A percentile compares a stretch with the other conserved stretches of the same genome.
These are phyloP conservation scores for Chymomyza costata DNA, from an alignment of 1,140 invertebrate species.

Conservation along the genomic window DNA sequence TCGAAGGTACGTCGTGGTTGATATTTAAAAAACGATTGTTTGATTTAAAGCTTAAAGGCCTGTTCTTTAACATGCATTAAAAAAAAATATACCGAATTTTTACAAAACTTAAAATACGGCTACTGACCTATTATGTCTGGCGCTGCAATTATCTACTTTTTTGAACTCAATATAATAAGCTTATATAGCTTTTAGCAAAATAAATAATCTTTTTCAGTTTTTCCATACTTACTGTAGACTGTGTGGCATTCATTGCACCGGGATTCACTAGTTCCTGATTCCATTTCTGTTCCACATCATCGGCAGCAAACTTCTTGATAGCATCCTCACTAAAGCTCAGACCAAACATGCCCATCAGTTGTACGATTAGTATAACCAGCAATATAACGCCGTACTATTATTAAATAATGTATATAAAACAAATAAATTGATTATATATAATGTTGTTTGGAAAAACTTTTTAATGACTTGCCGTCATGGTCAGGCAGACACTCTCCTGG, in stretches of 20 bases:
- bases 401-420: constrained; percentile 1
- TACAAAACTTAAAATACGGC: too few species aligned
- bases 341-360: constrained; percentile 41
- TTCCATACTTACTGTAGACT: constrained; percentile 30
- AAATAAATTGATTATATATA: neutral
- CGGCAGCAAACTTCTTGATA: constrained; percentile 39
- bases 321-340: constrained; percentile 41
- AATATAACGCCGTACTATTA: constrained; percentile 56
- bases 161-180: too few species aligned
- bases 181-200: too few species aligned
- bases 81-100: too few species aligned
- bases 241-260: constrained; percentile 43
- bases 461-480: constrained; percentile 53
- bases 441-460: constrained; percentile 11
- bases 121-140: too few species aligned
- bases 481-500: constrained; percentile 59
- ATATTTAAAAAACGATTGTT: too few species aligned
- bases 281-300: constrained; percentile 46
- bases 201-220: neutral
- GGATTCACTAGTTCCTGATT: constrained; percentile 32
- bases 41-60: too few species aligned
- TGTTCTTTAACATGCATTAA: too few species aligned
- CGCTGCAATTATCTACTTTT: too few species aligned
- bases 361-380: constrained; percentile 36
- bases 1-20: too few species aligned